These are phyloP conservation scores for Caenorhabditis angaria DNA, from an alignment of 2,888 invertebrate species.

Conservation along the genomic window DNA sequence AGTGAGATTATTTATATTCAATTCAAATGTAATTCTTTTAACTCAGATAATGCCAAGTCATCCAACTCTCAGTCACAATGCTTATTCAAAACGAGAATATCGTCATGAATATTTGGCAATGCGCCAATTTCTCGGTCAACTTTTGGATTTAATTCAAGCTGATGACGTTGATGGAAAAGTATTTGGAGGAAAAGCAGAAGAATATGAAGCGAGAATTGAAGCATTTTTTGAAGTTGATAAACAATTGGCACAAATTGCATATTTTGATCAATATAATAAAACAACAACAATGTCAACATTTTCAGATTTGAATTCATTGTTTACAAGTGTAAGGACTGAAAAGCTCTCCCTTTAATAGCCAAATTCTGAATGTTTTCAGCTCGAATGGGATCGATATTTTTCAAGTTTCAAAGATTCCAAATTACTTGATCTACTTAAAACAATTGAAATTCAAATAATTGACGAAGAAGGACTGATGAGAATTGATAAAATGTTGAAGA, in stretches of 20 bases:
- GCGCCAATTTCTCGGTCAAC: slow-evolving; percentile 12
- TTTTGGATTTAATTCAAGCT: slow-evolving; percentile 3
- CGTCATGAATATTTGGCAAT: slow-evolving; percentile 11
- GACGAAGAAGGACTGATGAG: neutral
- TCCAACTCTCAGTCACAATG: slow-evolving; percentile 9
- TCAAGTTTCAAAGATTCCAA: neutral
- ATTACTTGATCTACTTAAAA: neutral
- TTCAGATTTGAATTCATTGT: neutral
- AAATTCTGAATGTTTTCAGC: neutral
- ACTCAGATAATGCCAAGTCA: slow-evolving; percentile 3
- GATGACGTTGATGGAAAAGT: slow-evolving; percentile 4
- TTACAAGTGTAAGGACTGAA: too few relatives aligned
- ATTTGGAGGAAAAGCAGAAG: slow-evolving; percentile 4
- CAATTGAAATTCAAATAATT: neutral
- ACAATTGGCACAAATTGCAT: slow-evolving; percentile 3
- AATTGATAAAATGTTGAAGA: slow-evolving; percentile 1
- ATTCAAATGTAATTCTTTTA: neutral
- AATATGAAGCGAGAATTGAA: slow-evolving; percentile 7
- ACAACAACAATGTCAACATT: neutral
- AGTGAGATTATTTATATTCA: neutral
- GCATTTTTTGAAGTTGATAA: slow-evolving; percentile 11
- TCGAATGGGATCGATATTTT: neutral
- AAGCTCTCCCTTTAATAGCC: too few relatives aligned
- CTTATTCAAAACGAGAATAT: slow-evolving; percentile 3
- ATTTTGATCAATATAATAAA: slow-evolving; percentile 7